Base-by-base conservation (phyloP, 1,140 invertebrate genomes). In the Sarcophaga peregrina region DNA sequence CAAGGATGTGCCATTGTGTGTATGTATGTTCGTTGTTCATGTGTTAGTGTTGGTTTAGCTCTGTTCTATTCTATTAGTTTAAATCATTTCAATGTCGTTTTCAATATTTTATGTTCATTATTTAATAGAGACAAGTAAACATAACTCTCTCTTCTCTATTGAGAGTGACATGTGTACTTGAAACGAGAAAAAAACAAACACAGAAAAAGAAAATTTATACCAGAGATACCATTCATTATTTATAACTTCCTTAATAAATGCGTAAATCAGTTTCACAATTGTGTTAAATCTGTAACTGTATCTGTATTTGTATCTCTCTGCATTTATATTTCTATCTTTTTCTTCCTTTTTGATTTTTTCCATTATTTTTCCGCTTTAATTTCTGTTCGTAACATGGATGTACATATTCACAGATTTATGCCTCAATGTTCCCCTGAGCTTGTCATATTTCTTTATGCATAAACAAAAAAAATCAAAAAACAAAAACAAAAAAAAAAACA, bases 181-280 rank as follows among this genome's bases (percentile, higher is more conserved):
- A 58, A 58, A n/a, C n/a, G n/a, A n/a, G n/a, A n/a, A n/a, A 58
- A 58, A 10, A 58, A 58, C 5, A 50, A 50, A 10, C 6, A 50
- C 6, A 50, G 48, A 50, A 58, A 58, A 72, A 25, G 25, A 25
- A 73, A 73, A 37, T 37, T 37, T 37, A 37, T 37, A 4, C 25
- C 25, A 37, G 25, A 37, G 25, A 37, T 37, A 37, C 4, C 25
- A 37, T 37, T 73, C 68, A 73, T 73, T 73, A 73, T 73, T 73
- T 73, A 73, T 73, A 73, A 73, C 68, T 73, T 73, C 68, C 68
- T 73, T 73, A 73, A 73, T 37, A 73, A 73, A 73, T 73, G 68
- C 68, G 68, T 73, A 73, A 73, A 73, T 73, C 68, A 73, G 68
- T 20, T 25, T 73, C 68, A 25, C 10, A 10, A 73, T 73, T 25